These are phyloP conservation scores for Pterostichus niger DNA, from an alignment of 2,888 invertebrate genomes.

Conservation along the genomic window DNA sequence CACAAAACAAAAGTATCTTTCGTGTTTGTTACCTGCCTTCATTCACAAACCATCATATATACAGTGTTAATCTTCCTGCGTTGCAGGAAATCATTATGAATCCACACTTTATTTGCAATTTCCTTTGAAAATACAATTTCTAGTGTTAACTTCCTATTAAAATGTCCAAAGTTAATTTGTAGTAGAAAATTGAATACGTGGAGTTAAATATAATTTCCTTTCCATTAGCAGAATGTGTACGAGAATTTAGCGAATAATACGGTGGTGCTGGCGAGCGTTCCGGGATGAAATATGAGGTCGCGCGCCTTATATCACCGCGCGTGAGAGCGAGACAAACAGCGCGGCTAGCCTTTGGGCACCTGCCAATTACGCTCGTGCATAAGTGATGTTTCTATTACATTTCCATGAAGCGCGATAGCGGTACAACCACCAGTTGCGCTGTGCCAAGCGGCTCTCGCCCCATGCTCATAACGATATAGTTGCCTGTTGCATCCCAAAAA, in stretches of 20 bases:
- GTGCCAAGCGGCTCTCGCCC: conserved; percentile 61
- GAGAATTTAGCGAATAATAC: conserved; percentile 24
- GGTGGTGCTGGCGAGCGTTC: neutral
- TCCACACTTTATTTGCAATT: neutral
- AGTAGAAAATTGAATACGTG: conserved; percentile 6
- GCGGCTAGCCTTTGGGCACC: conserved; percentile 70
- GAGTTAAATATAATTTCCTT: conserved; percentile 19
- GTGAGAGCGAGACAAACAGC: conserved; percentile 25
- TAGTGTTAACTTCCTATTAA: too few species aligned
- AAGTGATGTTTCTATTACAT: conserved; percentile 74
- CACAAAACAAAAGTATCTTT: conserved; percentile 76
- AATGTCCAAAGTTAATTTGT: neutral
- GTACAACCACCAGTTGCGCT: conserved; percentile 78
- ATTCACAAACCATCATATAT: neutral
- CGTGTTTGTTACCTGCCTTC: conserved; percentile 9
- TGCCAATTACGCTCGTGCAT: conserved; percentile 77
- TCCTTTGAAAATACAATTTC: neutral
- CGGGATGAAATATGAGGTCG: conserved; percentile 39
- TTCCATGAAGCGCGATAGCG: conserved; percentile 68
- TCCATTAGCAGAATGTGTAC: conserved; percentile 1
- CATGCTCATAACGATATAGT: conserved; percentile 63
- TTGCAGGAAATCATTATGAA: neutral
- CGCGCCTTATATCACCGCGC: conserved; percentile 18
- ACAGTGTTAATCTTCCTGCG: neutral
- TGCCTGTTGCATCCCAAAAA: conserved; percentile 72